Conservation (phyloP, 2,888 invertebrate species). For the Drosophila longiperda region DNA sequence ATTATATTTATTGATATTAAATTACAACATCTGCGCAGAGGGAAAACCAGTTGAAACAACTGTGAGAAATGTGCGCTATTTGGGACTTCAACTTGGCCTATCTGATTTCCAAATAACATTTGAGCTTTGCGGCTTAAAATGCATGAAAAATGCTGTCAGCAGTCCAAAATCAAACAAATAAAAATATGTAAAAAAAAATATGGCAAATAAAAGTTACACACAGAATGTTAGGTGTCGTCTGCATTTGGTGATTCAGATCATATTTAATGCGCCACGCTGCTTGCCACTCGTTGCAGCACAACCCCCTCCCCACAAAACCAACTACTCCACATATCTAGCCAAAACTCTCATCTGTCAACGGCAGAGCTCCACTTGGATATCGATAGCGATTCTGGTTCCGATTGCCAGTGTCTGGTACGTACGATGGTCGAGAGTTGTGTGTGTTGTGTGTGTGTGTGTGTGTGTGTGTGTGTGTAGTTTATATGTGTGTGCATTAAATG, state of each 20-base stretch:
- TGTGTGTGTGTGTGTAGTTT: constrained; percentile 33
- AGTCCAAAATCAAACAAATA: constrained; percentile 1
- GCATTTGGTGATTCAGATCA: constrained; percentile 38
- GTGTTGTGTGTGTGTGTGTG: constrained; percentile 13
- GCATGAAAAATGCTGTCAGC: constrained; percentile 22
- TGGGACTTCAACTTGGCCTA: background rate
- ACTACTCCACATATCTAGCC: constrained; percentile 1
- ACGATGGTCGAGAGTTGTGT: background rate
- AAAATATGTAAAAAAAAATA: constrained; percentile 23
- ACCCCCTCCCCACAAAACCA: background rate
- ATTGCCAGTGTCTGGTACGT: constrained; percentile 3
- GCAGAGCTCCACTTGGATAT: constrained; percentile 21
- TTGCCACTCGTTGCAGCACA: background rate
- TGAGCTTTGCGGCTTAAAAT: background rate
- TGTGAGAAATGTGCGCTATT: background rate
- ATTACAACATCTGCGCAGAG: background rate
- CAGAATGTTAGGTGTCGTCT: constrained; percentile 36
- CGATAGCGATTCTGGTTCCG: constrained; percentile 20
- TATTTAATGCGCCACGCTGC: constrained; percentile 56
- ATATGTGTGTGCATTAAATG: constrained; percentile 76
- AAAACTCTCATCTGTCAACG: constrained; percentile 55
- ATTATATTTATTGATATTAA: background rate
- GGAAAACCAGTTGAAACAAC: background rate
- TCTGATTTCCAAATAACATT: constrained; percentile 1
- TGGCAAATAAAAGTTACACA: constrained; percentile 1